Evolutionary conservation across 2,113 vertebrate species (phyloP).

Genomic region (Tylochromis polylepis): DNA sequence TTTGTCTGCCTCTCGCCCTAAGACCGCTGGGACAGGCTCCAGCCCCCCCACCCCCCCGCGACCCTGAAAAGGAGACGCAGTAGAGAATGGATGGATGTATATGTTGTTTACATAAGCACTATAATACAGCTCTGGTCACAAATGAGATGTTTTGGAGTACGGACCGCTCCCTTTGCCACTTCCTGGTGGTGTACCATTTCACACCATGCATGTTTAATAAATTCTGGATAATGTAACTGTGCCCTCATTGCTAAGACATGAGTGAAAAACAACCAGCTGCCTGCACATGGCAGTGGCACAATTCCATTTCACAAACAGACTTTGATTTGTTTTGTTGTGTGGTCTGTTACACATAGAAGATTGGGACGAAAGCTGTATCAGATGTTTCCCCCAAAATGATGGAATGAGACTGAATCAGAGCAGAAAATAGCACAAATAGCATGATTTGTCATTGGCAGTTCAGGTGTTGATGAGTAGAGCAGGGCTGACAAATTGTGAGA

Average conservation of each 20-base stretch:
- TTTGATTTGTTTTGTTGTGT: not conserved
- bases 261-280: not conserved
- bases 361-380: too few species aligned
- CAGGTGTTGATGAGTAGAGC: conserved; percentile 7
- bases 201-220: not conserved
- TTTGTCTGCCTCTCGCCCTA: too few species aligned
- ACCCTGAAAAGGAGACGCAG: too few species aligned
- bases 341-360: not conserved
- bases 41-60: too few species aligned
- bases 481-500: conserved; percentile 24
- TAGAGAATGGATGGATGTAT: too few species aligned
- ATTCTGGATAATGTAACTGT: not conserved
- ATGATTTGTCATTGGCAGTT: not conserved
- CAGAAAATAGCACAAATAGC: not conserved
- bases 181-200: not conserved
- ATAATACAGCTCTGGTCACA: not conserved
- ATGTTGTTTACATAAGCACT: not conserved
- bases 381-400: not conserved
- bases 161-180: not conserved
- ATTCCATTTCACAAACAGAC: too few species aligned
- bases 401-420: too few species aligned
- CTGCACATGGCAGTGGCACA: too few species aligned
- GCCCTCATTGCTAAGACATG: not conserved
- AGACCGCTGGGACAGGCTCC: too few species aligned
- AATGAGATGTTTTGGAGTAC: not conserved